A percentile compares a stretch with the other conserved stretches of the same genome.
These are phyloP conservation scores for Paedocypris sp. DNA, from an alignment of 2,113 vertebrate species.

Conservation along the genomic window DNA sequence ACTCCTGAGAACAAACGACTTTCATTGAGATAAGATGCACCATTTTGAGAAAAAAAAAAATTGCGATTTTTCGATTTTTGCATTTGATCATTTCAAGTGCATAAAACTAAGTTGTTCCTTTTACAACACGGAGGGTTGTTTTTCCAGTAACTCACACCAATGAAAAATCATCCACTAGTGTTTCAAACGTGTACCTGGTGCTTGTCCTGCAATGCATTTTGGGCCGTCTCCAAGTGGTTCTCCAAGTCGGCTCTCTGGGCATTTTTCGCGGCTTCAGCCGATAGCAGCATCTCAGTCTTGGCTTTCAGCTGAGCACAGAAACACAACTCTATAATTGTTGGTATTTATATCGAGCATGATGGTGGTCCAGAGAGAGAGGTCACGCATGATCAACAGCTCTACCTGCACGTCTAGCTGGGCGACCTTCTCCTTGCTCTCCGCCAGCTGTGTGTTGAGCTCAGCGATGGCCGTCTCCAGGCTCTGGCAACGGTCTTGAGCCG, in stretches of 20 bases:
- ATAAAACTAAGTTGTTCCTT: no score
- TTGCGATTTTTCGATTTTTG: no score
- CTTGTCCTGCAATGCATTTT: constrained; percentile 92
- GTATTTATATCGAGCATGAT: no score
- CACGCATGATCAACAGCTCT: neutral
- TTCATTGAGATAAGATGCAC: no score
- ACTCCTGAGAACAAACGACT: constrained; percentile 65
- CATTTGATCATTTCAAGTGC: no score
- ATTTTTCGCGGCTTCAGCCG: constrained; percentile 87
- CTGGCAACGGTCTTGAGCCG: constrained; percentile 80
- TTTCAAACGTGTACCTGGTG: constrained; percentile 69
- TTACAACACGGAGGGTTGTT: no score
- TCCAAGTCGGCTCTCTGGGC: constrained; percentile 88
- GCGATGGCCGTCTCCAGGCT: constrained; percentile 70
- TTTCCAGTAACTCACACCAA: no score
- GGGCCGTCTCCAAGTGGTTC: constrained; percentile 88
- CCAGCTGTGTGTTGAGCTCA: constrained; percentile 77
- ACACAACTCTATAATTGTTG: neutral
- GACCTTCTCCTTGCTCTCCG: constrained; percentile 85
- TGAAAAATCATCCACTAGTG: no score
- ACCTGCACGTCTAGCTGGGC: constrained; percentile 87
- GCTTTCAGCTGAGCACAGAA: constrained; percentile 77
- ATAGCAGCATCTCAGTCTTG: constrained; percentile 89
- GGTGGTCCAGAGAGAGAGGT: no score
- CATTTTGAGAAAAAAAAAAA: no score